phyloP scores from a whole-genome alignment of 2,797 vertebrate species.

The Premnoplex brunnescens region DNA sequence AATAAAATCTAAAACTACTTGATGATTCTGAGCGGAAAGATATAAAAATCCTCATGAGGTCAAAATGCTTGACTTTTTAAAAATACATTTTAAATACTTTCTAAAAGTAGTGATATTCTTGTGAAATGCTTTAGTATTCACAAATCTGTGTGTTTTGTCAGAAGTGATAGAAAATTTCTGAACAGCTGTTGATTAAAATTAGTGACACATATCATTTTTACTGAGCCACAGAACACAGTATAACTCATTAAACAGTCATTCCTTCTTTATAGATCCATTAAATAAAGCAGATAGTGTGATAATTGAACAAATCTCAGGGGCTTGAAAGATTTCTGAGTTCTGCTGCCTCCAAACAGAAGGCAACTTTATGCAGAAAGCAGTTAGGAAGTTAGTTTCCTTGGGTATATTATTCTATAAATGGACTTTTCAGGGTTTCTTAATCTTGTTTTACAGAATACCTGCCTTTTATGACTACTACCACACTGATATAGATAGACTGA shows the following conservation, averaged over 20 bases:
- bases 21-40: not conserved
- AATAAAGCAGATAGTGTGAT: not conserved
- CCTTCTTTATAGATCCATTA: not conserved
- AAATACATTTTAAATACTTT: not conserved
- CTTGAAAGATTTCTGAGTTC: not conserved
- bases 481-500: not conserved
- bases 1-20: not conserved
- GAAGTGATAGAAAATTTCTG: not conserved
- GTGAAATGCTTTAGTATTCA: not conserved
- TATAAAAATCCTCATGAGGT: not conserved
- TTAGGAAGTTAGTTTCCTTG: not conserved
- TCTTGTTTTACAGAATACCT: not conserved
- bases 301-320: not conserved
- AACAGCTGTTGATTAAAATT: not conserved
- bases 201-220: not conserved
- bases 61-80: not conserved
- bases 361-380: not conserved
- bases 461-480: not conserved
- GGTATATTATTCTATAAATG: not conserved
- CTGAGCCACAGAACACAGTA: not conserved
- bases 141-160: not conserved
- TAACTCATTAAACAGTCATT: not conserved
- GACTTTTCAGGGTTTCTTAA: not conserved
- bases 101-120: not conserved
- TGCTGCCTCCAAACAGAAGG: not conserved